Base-by-base conservation (phyloP, 1,140 invertebrate species). In the Drosophila subobscura region DNA sequence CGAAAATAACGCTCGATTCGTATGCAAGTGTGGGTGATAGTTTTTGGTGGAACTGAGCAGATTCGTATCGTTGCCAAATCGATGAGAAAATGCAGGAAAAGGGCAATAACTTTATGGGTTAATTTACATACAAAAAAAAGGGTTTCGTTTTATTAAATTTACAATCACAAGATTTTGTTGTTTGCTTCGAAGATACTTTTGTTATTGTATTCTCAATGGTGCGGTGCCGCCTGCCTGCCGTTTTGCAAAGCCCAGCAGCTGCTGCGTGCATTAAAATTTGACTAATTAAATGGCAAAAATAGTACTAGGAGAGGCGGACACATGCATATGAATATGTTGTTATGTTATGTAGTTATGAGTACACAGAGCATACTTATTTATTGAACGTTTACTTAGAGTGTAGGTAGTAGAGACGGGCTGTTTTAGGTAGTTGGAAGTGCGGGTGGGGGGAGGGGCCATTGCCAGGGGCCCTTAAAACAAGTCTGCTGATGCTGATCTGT, bases 271-370 rank as follows among this genome's bases (percentile, higher is more conserved):
- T 56, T 56, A 42, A 75, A 85, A 86, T 81, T 76, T 86, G 44
- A 85, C 81, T 85, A 85, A 77, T 80, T 80, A 76, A 74, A 78
- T 74, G 81, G 77, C 77, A 81, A 86, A 73, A 85, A 86, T 86
- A 77, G 66, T 81, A 71, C 73, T 81, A 85, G 77, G 70, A 81
- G 53, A 52, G 71, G 71, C 40, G 64, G 66, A 60, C 61, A 68
- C 52, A 52, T 54, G 63, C 74, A 85, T 71, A 73, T 65, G 59
- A 72, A 53, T 20, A 20, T 20, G 16, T 20, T 20, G 16, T 47
- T 57, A 47, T 79, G 52, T 55, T 59, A 64, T 68, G 37, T 73
- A 61, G 58, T 51, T 80, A 80, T 60, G 53, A 79, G 58, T 61
- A 66, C 47, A 77, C 74, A 83, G 64, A 83, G 67, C 72, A 63